Conservation (phyloP, 2,888 invertebrate species). For the Temnothorax ravouxi region DNA sequence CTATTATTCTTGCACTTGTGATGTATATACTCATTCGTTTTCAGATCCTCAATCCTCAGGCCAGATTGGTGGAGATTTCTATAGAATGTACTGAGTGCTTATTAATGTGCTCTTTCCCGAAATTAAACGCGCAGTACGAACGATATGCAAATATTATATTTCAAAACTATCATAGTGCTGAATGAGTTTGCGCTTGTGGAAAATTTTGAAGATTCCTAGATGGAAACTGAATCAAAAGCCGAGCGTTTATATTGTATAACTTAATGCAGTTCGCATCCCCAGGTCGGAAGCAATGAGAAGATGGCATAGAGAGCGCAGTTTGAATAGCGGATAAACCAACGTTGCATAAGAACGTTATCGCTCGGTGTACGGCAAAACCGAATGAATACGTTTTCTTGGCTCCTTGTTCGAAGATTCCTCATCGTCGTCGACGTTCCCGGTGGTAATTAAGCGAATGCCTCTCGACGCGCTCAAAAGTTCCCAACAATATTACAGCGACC, state of each 20-base stretch:
- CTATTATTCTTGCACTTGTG: not conserved
- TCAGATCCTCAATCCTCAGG: not conserved
- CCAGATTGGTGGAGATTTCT: constrained; percentile 12
- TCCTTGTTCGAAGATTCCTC: constrained; percentile 41
- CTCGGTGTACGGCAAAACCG: constrained; percentile 9
- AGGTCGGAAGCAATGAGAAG: not conserved
- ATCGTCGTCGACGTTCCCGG: constrained; percentile 41
- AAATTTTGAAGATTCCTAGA: constrained; percentile 37
- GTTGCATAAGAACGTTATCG: constrained; percentile 29
- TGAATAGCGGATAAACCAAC: constrained; percentile 40
- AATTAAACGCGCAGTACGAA: constrained; percentile 35
- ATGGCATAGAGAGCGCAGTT: not conserved
- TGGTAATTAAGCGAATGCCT: constrained; percentile 60
- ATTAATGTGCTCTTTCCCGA: constrained; percentile 27
- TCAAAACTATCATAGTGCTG: not conserved
- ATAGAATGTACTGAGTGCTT: constrained; percentile 11
- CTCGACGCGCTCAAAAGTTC: constrained; percentile 57
- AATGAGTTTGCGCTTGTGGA: constrained; percentile 16
- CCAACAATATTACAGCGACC: constrained; percentile 29
- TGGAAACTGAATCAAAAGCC: constrained; percentile 29
- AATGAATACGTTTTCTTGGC: constrained; percentile 32
- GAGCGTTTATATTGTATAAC: constrained; percentile 37
- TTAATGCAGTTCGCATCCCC: constrained; percentile 18
- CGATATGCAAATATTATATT: constrained; percentile 26
- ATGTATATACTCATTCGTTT: constrained; percentile 26